These are phyloP conservation scores for Phodopus roborovskii DNA, from an alignment of 2,113 vertebrate genomes.

Conservation along the genomic window DNA sequence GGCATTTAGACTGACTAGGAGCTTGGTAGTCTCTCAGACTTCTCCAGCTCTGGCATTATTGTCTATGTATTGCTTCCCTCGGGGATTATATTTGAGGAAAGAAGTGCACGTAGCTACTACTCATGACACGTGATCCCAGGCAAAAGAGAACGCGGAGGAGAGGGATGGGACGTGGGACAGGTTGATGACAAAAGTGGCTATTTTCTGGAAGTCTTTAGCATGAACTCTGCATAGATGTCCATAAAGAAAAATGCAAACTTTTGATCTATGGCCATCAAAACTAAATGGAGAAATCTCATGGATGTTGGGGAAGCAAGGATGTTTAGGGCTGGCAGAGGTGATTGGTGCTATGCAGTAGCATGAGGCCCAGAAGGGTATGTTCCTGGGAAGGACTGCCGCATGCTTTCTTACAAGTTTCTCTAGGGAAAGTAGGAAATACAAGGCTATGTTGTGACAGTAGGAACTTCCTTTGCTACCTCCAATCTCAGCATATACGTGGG, in stretches of 20 bases:
- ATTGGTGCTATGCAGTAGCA: accelerated
- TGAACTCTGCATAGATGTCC: not conserved
- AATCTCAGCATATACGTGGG: not conserved
- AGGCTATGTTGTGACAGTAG: not conserved
- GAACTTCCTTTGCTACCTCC: not conserved
- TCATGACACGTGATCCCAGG: accelerated
- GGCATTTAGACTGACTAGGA: not conserved
- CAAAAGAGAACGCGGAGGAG: not conserved
- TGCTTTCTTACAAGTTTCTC: not conserved
- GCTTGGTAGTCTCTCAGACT: not conserved
- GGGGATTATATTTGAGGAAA: not conserved
- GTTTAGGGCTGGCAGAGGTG: not conserved
- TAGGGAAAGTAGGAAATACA: not conserved
- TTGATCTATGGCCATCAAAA: not conserved
- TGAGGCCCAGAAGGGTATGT: not conserved
- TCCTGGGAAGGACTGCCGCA: not conserved
- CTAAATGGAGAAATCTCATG: accelerated
- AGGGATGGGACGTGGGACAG: not conserved
- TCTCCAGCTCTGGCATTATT: not conserved
- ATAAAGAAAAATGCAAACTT: accelerated
- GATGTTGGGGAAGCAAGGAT: not conserved
- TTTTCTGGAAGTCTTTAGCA: no score
- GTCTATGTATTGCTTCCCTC: not conserved
- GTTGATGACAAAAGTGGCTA: accelerated
- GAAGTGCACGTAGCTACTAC: not conserved